Percentiles rank a stretch among this genome's conserved stretches.
Evolutionary conservation across 2,888 invertebrate species (phyloP).

Genomic region (Drosophila koepferae): DNA sequence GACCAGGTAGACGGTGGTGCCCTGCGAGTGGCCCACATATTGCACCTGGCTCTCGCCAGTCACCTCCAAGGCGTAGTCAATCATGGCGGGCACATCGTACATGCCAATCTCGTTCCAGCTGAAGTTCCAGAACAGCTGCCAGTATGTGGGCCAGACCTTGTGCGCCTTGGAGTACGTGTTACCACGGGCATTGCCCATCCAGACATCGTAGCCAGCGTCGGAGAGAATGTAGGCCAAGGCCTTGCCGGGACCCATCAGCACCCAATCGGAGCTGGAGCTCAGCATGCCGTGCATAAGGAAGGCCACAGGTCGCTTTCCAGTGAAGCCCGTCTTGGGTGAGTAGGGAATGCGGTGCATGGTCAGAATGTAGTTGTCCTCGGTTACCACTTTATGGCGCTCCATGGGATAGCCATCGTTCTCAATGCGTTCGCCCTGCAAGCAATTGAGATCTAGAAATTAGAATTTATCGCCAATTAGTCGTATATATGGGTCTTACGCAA

Average conservation of each 20-base stretch:
- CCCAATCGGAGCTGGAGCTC: slow-evolving; percentile 76
- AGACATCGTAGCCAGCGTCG: slow-evolving; percentile 90
- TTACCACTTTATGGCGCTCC: slow-evolving; percentile 89
- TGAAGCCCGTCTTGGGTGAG: slow-evolving; percentile 52
- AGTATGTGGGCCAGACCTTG: slow-evolving; percentile 80
- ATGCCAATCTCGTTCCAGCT: slow-evolving; percentile 96
- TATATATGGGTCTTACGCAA: slow-evolving; percentile 62
- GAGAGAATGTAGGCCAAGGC: slow-evolving; percentile 85
- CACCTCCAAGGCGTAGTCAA: slow-evolving; percentile 88
- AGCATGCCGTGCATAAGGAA: slow-evolving; percentile 81
- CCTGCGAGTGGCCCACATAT: slow-evolving; percentile 97
- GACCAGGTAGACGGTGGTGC: slow-evolving; percentile 91
- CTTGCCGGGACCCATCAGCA: slow-evolving; percentile 72
- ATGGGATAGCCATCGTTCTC: slow-evolving; percentile 86
- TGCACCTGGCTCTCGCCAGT: slow-evolving; percentile 70
- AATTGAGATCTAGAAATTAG: not conserved
- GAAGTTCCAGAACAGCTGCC: slow-evolving; percentile 81
- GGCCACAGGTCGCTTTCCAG: slow-evolving; percentile 61
- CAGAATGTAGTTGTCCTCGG: slow-evolving; percentile 93
- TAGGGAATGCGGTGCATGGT: slow-evolving; percentile 92
- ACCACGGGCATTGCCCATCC: slow-evolving; percentile 94
- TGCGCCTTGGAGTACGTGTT: slow-evolving; percentile 88
- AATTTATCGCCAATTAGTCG: not conserved
- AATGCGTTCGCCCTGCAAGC: slow-evolving; percentile 73
- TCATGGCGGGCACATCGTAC: slow-evolving; percentile 93